Conservation (phyloP, 1,140 invertebrate genomes). For the Lepidostoma basale region DNA sequence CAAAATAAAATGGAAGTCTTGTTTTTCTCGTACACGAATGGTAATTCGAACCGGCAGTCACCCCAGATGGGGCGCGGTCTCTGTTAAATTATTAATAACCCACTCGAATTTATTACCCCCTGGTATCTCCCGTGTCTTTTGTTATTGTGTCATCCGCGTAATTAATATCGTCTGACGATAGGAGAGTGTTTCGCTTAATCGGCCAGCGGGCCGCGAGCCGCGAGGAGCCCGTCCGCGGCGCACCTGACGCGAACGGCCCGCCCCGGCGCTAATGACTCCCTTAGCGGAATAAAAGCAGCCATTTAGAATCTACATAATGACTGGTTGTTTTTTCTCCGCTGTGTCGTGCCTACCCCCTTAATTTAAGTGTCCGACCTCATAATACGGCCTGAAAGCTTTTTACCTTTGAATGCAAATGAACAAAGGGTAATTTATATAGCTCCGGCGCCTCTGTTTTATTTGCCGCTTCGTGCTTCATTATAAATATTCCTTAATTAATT, state of each 20-base stretch:
- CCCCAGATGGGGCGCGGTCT: constrained; percentile 24
- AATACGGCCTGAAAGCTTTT: constrained; percentile 25
- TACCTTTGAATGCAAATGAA: constrained; percentile 28
- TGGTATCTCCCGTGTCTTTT: not conserved
- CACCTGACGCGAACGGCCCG: no score
- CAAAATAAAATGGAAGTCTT: constrained; percentile 22
- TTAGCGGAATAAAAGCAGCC: not conserved
- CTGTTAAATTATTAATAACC: constrained; percentile 31
- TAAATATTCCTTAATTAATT: constrained; percentile 27
- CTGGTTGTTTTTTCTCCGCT: constrained; percentile 25
- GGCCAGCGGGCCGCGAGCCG: not conserved
- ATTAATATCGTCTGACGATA: not conserved
- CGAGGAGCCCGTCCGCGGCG: not conserved
- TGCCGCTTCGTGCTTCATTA: constrained; percentile 8
- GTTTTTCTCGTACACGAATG: constrained; percentile 22
- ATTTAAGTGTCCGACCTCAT: constrained; percentile 30
- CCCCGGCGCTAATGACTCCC: constrained; percentile 12
- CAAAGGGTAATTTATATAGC: constrained; percentile 20
- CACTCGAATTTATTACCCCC: constrained; percentile 27
- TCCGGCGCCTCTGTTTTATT: constrained; percentile 9
- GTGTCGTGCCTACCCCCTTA: constrained; percentile 17
- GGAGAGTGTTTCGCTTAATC: constrained; percentile 8
- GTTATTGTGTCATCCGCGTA: constrained; percentile 20
- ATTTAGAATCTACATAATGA: constrained; percentile 29
- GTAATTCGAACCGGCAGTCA: constrained; percentile 17